Conservation (phyloP, 2,797 vertebrate species). For the Acanthornis magna region DNA sequence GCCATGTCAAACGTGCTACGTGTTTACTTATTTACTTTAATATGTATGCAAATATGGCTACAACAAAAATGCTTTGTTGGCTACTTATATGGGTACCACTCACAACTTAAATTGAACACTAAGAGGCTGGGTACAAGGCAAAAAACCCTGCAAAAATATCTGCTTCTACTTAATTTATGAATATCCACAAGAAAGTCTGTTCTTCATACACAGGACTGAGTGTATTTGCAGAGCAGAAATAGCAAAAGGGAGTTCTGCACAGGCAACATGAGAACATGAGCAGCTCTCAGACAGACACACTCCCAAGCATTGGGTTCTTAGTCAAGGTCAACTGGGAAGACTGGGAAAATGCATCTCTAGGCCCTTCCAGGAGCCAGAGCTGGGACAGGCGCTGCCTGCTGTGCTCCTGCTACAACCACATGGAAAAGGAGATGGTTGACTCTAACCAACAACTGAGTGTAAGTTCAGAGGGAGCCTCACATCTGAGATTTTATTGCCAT, state of each 20-base stretch:
- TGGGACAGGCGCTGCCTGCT: not conserved
- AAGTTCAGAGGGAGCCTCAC: not conserved
- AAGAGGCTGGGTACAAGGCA: not conserved
- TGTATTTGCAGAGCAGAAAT: not conserved
- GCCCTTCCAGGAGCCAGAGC: not conserved
- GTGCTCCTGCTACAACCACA: not conserved
- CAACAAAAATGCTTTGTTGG: not conserved
- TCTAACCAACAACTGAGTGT: not conserved
- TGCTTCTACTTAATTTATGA: not conserved
- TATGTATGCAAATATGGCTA: slow-evolving; percentile 43
- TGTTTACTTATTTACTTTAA: slow-evolving; percentile 60
- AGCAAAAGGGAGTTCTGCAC: not conserved
- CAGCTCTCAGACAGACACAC: not conserved
- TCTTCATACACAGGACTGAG: not conserved
- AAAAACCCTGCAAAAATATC: not conserved
- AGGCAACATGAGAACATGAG: not conserved
- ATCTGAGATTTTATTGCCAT: not conserved
- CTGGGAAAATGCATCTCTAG: not conserved
- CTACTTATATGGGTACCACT: not conserved
- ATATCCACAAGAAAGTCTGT: not conserved
- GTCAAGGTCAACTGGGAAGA: not conserved
- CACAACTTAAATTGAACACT: not conserved
- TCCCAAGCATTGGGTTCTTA: not conserved
- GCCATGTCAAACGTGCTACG: not conserved
- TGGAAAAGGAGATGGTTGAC: not conserved